These are phyloP conservation scores for Coecobrya sp. DNA, from an alignment of 2,888 invertebrate genomes.

Conservation along the genomic window DNA sequence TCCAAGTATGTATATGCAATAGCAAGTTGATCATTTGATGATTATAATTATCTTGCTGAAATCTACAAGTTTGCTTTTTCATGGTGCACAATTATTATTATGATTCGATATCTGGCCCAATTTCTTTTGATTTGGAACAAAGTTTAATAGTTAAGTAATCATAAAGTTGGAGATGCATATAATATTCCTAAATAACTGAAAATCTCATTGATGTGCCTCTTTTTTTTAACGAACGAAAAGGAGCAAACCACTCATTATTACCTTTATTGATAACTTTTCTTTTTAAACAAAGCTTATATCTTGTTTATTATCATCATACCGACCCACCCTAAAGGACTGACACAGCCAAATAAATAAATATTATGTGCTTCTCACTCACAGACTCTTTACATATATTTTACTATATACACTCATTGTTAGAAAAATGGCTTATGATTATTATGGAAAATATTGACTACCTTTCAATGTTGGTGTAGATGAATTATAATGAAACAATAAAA, in stretches of 20 bases:
- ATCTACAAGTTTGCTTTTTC: constrained; percentile 28
- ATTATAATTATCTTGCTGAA: constrained; percentile 7
- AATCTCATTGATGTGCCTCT: no score
- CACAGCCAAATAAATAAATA: constrained; percentile 28
- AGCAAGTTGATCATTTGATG: background rate
- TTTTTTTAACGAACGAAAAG: background rate
- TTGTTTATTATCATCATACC: background rate
- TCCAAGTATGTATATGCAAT: background rate
- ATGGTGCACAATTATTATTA: constrained; percentile 32
- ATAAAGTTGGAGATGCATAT: background rate
- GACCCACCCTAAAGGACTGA: constrained; percentile 14
- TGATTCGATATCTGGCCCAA: constrained; percentile 48
- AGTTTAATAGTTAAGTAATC: constrained; percentile 21
- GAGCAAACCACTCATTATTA: background rate
- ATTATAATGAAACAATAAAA: background rate
- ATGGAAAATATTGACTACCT: constrained; percentile 19
- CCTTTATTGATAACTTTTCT: constrained; percentile 12
- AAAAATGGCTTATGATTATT: background rate
- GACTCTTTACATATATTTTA: background rate
- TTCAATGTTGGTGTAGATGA: constrained; percentile 30
- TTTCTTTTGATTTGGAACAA: constrained; percentile 7
- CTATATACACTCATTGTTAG: background rate
- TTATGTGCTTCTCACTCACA: no score
- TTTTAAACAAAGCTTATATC: constrained; percentile 31
- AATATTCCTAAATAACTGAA: constrained; percentile 1